Evolutionary conservation across 2,113 vertebrate genomes (phyloP).

Genomic region (Petrocephalus zakoni): DNA sequence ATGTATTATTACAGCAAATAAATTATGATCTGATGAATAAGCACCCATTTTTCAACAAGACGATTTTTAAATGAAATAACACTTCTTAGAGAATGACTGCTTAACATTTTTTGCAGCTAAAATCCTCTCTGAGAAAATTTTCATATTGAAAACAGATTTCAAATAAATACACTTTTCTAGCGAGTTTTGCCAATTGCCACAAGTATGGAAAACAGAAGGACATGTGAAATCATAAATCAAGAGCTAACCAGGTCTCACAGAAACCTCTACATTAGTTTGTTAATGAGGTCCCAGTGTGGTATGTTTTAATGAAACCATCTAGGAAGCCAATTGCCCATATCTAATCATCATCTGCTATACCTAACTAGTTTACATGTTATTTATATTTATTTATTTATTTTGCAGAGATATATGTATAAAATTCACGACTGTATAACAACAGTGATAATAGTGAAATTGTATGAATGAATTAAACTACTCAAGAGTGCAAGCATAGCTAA

Average conservation of each 20-base stretch:
- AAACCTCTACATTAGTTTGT: conserved; percentile 47
- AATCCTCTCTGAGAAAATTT: background rate
- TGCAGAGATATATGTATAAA: conserved; percentile 44
- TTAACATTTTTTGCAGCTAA: background rate
- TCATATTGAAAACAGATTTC: background rate
- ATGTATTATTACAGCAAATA: conserved; percentile 8
- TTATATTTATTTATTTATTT: conserved; percentile 34
- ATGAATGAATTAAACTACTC: conserved; percentile 11
- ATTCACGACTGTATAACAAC: conserved; percentile 36
- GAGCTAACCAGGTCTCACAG: conserved; percentile 45
- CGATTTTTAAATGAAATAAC: background rate
- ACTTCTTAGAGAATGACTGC: background rate
- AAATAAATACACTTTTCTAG: background rate
- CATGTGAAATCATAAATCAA: conserved; percentile 30
- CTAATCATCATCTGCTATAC: conserved; percentile 62
- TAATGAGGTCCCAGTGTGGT: conserved; percentile 62
- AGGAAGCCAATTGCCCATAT: conserved; percentile 60
- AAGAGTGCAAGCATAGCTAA: conserved; percentile 17
- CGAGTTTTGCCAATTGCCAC: background rate
- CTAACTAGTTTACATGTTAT: conserved; percentile 28
- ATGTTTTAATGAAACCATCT: conserved; percentile 63
- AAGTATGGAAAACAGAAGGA: background rate
- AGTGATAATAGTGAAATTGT: conserved; percentile 18
- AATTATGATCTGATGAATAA: background rate
- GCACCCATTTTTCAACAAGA: background rate